Percentiles rank a stretch among this genome's conserved stretches.
Conservation (phyloP, 2,888 invertebrate species). For the Prenolepis imparis region DNA sequence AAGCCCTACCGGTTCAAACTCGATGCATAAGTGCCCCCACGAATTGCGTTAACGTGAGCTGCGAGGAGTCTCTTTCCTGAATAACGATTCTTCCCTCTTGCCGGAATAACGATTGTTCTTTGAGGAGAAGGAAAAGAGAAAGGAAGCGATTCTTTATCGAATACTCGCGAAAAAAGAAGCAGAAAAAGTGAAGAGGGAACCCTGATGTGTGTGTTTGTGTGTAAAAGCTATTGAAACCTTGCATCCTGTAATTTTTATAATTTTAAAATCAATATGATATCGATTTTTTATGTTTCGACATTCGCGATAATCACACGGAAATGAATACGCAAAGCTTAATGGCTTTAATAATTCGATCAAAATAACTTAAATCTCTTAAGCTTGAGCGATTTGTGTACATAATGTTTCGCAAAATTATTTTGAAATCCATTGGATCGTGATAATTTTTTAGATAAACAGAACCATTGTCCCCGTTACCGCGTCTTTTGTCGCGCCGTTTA, state of each 20-base stretch:
- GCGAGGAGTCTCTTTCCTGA: constrained; percentile 43
- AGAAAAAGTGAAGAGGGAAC: not conserved
- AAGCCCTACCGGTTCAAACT: constrained; percentile 66
- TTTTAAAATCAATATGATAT: not conserved
- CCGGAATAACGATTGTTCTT: constrained; percentile 2
- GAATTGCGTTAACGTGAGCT: constrained; percentile 38
- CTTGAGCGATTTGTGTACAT: not conserved
- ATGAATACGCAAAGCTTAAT: not conserved
- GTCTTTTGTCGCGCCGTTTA: constrained; percentile 57
- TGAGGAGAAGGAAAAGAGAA: not conserved
- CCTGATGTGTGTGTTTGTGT: not conserved
- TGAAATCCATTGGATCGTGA: constrained; percentile 60
- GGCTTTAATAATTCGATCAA: constrained; percentile 59
- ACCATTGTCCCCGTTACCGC: constrained; percentile 59
- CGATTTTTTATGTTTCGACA: not conserved
- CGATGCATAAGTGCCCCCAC: constrained; percentile 46
- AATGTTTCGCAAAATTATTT: constrained; percentile 5
- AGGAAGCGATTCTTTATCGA: not conserved
- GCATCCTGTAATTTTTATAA: not conserved
- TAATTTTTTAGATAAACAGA: constrained; percentile 77
- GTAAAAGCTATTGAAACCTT: not conserved
- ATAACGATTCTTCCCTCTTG: constrained; percentile 2
- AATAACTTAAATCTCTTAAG: constrained; percentile 30
- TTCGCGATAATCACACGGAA: not conserved
- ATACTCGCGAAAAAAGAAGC: not conserved